Conservation (phyloP, 2,113 vertebrate species). For the Campylorhamphus procurvoides region DNA sequence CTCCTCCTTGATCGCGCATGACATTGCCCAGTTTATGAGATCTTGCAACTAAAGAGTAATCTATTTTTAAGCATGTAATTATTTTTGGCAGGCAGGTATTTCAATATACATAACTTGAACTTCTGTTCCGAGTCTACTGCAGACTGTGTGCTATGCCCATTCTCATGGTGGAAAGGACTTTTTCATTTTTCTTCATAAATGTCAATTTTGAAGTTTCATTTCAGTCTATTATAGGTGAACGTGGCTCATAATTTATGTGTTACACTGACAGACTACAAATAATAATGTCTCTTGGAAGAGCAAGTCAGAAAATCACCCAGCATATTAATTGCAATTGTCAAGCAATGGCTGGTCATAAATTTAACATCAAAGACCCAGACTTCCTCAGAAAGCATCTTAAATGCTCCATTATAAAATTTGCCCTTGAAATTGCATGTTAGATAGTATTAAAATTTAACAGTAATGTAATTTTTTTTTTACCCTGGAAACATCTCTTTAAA, state of each 20-base stretch:
- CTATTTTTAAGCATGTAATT: slow-evolving; percentile 17
- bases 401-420: background rate
- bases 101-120: background rate
- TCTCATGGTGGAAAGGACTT: slow-evolving; percentile 12
- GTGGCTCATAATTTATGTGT: slow-evolving; percentile 52
- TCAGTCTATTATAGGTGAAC: slow-evolving; percentile 50
- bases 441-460: background rate
- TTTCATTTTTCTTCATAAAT: slow-evolving; percentile 69
- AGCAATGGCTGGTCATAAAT: slow-evolving; percentile 51
- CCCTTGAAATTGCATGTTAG: slow-evolving; percentile 23
- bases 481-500: background rate
- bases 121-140: background rate
- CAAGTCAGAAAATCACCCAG: slow-evolving; percentile 39
- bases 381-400: slow-evolving; percentile 49
- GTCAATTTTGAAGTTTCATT: slow-evolving; percentile 68
- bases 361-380: slow-evolving; percentile 21
- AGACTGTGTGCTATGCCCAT: background rate
- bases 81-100: slow-evolving; percentile 12
- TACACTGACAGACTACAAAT: slow-evolving; percentile 52
- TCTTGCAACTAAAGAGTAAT: background rate
- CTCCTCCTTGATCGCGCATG: background rate
- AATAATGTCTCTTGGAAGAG: slow-evolving; percentile 51
- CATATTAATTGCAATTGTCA: slow-evolving; percentile 59
- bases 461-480: background rate
- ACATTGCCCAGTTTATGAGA: background rate